phyloP scores from a whole-genome alignment of 2,888 invertebrate genomes.

The Luperina testacea region DNA sequence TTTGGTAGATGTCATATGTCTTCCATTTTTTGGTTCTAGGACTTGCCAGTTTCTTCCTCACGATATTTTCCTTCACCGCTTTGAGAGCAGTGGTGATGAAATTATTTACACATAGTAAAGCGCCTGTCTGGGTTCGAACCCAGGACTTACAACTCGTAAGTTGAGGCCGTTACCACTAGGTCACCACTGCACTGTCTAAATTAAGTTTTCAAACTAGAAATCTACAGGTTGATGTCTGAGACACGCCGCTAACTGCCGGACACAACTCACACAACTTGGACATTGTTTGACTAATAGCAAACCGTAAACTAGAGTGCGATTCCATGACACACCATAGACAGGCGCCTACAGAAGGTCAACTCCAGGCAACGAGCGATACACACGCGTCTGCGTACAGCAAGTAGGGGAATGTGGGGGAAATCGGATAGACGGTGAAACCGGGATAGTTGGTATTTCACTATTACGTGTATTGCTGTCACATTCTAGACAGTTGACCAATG shows the following conservation, averaged over 20 bases:
- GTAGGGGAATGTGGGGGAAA: background rate
- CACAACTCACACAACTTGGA: conserved; percentile 76
- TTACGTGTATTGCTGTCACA: background rate
- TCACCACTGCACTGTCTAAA: too few species aligned
- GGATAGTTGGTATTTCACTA: background rate
- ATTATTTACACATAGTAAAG: background rate
- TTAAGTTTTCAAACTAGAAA: conserved; percentile 32
- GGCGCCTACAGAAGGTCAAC: conserved; percentile 2
- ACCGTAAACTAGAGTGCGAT: conserved; percentile 69
- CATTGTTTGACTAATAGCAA: conserved; percentile 82
- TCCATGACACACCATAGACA: conserved; percentile 43
- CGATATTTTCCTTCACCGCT: background rate
- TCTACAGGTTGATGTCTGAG: conserved; percentile 60
- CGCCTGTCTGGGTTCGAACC: background rate
- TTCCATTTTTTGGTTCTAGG: background rate
- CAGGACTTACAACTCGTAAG: background rate
- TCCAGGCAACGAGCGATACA: background rate
- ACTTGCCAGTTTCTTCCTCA: background rate
- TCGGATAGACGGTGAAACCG: background rate
- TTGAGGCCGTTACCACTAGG: background rate
- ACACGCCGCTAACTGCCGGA: conserved; percentile 70
- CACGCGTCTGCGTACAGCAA: background rate
- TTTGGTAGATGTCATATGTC: background rate
- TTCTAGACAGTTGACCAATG: background rate
- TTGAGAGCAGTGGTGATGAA: background rate